Conservation (phyloP, 2,888 invertebrate genomes). For the Anoplius nigerrimus region DNA sequence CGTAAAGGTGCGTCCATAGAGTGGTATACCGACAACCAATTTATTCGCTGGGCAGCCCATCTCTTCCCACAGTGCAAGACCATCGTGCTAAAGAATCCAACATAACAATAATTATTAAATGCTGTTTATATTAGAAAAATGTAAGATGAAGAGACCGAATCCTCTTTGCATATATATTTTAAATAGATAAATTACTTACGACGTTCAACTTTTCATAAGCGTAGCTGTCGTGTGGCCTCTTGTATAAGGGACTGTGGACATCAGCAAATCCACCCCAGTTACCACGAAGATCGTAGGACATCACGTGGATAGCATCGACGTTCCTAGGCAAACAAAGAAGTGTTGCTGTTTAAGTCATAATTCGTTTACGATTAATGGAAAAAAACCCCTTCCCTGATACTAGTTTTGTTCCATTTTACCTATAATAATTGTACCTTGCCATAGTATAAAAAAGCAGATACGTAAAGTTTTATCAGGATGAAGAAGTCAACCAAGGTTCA, state of each 20-base stretch:
- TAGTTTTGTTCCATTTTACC: too few species aligned
- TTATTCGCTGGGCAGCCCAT: constrained; percentile 92
- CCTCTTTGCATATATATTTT: background rate
- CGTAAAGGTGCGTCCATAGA: constrained; percentile 92
- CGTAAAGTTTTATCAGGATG: too few species aligned
- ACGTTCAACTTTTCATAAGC: constrained; percentile 93
- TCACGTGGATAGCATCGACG: constrained; percentile 88
- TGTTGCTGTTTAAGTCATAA: background rate
- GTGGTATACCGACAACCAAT: constrained; percentile 91
- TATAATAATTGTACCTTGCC: too few species aligned
- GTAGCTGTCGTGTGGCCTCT: constrained; percentile 90
- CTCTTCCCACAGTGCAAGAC: constrained; percentile 90
- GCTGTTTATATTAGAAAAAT: too few species aligned
- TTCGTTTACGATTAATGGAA: background rate
- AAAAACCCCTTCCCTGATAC: too few species aligned
- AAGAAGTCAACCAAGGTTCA: too few species aligned
- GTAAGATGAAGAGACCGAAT: background rate
- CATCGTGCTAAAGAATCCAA: constrained; percentile 85
- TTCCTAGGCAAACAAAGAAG: constrained; percentile 76
- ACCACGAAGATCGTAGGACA: constrained; percentile 90
- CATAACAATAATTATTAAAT: background rate
- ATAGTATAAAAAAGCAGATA: too few species aligned
- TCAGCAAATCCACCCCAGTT: constrained; percentile 96
- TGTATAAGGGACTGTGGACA: constrained; percentile 90
- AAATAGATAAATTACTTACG: constrained; percentile 74